These are phyloP conservation scores for Pseudomyrmex dendroicus DNA, from an alignment of 1,140 invertebrate species.

Conservation along the genomic window DNA sequence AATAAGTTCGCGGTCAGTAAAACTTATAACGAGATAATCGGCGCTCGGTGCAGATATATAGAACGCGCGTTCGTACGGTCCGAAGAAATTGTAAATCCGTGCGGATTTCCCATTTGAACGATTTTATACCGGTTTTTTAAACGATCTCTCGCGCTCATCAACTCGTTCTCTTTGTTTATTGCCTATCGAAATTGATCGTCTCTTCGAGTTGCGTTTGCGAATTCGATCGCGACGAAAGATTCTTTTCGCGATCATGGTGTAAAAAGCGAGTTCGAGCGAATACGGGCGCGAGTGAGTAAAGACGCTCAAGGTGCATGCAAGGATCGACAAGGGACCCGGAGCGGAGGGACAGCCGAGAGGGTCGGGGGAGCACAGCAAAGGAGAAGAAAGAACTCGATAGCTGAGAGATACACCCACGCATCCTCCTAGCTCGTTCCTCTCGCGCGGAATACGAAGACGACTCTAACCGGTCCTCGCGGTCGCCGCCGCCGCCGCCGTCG, in stretches of 20 bases:
- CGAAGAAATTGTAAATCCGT: too few species aligned
- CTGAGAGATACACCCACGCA: slow-evolving; percentile 72
- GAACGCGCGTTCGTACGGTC: too few species aligned
- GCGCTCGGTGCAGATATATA: too few species aligned
- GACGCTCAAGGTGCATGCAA: slow-evolving; percentile 19
- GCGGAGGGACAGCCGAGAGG: slow-evolving; percentile 10
- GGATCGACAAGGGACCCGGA: slow-evolving; percentile 18
- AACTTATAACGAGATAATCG: too few species aligned
- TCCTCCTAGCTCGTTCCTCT: slow-evolving; percentile 65
- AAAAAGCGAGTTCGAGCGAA: slow-evolving; percentile 9
- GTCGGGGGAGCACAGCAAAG: slow-evolving; percentile 27
- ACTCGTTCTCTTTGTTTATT: neutral
- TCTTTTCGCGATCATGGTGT: slow-evolving; percentile 20
- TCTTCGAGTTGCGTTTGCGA: neutral
- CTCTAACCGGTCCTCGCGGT: slow-evolving; percentile 71
- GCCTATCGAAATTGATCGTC: neutral
- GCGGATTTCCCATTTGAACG: neutral
- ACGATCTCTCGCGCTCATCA: neutral
- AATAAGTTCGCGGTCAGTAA: neutral
- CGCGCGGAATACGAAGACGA: slow-evolving; percentile 63
- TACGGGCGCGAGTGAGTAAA: slow-evolving; percentile 21
- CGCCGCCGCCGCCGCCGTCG: slow-evolving; percentile 38
- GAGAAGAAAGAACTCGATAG: slow-evolving; percentile 68
- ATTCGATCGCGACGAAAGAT: slow-evolving; percentile 46
- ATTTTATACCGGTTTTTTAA: neutral